A percentile compares a stretch with the other conserved stretches of the same genome.
phyloP scores from a whole-genome alignment of 2,113 vertebrate species.

The Anoura caudifer region DNA sequence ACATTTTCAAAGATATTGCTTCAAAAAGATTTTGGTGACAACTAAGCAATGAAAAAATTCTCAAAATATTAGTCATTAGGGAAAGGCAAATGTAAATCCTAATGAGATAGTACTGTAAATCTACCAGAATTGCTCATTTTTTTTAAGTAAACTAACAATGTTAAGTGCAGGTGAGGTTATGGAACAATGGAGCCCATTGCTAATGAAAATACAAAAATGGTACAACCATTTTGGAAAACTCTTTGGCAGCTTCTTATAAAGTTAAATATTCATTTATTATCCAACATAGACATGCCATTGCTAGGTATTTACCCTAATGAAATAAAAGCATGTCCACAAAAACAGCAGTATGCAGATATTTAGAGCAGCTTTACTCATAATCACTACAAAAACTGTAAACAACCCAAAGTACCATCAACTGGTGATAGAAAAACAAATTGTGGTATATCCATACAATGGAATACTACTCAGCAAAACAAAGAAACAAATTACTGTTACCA shows the following conservation, averaged over 20 bases:
- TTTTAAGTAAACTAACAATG: neutral
- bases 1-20: neutral
- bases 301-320: no score
- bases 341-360: neutral
- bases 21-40: neutral
- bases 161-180: neutral
- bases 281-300: no score
- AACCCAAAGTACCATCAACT: neutral
- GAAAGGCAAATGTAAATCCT: neutral
- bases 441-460: neutral
- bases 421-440: neutral
- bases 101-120: neutral
- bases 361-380: neutral
- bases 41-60: neutral
- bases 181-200: neutral
- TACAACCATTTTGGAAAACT: neutral
- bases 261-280: no score
- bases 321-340: neutral
- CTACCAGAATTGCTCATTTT: neutral
- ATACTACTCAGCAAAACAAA: neutral
- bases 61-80: neutral
- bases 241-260: neutral
- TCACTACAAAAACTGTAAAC: neutral
- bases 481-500: no score
- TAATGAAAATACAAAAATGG: neutral